Base-by-base conservation (phyloP, 2,888 invertebrate species). In the Cephus pulcher region DNA sequence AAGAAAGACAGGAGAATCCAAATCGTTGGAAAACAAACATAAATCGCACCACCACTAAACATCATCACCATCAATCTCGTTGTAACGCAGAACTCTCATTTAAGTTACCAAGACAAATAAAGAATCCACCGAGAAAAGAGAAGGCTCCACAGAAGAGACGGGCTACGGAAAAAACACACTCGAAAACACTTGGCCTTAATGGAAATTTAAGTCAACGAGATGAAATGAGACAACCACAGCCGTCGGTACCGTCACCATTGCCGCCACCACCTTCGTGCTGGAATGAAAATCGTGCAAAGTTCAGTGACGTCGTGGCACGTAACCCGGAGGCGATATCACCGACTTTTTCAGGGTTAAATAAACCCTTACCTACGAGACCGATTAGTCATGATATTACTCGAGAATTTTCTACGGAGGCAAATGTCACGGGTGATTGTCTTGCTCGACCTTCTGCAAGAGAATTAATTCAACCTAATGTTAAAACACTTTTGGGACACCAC, bases 241-340 rank as follows among this genome's bases (percentile, higher is more conserved):
- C 11, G 4, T 12, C 23, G 70, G n/a, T 34, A 34, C 83, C 86
- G 6, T 83, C 87, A 23, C 86, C 89, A 0, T 86, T 91, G 74
- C 92, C 90, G 30, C 91, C 92, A 56, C 91, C 88, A 73, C 89
- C 87, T 78, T 91, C 87, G 35, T 92, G 88, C 75, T 94, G 94
- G 94, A 92, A 93, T 69, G 94, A 94, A 86, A 93, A 93, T 81
- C 89, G 93, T 75, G 94, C 94, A 0, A 93, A 93, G 69, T 94
- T 94, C 85, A 94, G 94, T 81, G 94, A 94, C 82, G 94, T 94
- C 1, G 94, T 94, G 1, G 94, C 94, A 0, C 89, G 94, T 15
- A 93, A 89, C 84, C 93, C 93, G 75, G 91, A 91, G 69, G 87
- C 87, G 37, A 75, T 86, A 30, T 88, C 86, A 32, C 86, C 88